Base-by-base conservation (phyloP, 2,113 vertebrate genomes). In the Halichoerus grypus region DNA sequence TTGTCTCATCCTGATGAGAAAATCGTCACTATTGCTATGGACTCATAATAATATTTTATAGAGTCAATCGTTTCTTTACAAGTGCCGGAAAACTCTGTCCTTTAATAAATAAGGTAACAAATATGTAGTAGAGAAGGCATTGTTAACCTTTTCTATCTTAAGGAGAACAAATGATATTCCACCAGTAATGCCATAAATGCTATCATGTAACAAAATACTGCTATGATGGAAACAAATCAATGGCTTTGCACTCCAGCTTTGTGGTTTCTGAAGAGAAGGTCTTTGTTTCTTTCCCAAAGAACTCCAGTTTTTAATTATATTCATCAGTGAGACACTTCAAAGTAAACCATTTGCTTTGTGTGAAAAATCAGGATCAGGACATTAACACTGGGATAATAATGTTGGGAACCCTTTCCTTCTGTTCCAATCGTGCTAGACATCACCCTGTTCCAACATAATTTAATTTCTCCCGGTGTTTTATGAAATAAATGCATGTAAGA, bases 1-100 rank as follows among this genome's bases (percentile, higher is more conserved):
- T 98, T 97, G 80, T 98, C 95, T 99, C 97, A 98, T 97, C 91
- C 98, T 98, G 98, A 98, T 98, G 98, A 98, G 97, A 92, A 97
- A 97, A 42, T 61, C 16, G 98, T 97, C 88, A 65, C 94, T 96
- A 94, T 98, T 91, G 98, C 98, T 98, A 95, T 96, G 92, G 59
- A 97, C 86, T 96, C 49, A 95, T 97, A 94, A 96, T 98, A 98
- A 97, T 98, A 98, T 97, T 98, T 98, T 94, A 91, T 61, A 95
- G 91, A 96, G 96, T 96, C 96, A 84, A 97, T 98, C 98, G 85
- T 98, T 99, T 94, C 81, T 98, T 98, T 98, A 86, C 94, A 82
- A 98, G 97, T 82, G 96, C 97, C 94, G 98, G 98, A 92, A 98
- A 97, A 95, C 1, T 81, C 39, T 92, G 21, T 97, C 61, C n/a